Base-by-base conservation (phyloP, 2,113 vertebrate genomes). In the Chroicocephalus ridibundus region DNA sequence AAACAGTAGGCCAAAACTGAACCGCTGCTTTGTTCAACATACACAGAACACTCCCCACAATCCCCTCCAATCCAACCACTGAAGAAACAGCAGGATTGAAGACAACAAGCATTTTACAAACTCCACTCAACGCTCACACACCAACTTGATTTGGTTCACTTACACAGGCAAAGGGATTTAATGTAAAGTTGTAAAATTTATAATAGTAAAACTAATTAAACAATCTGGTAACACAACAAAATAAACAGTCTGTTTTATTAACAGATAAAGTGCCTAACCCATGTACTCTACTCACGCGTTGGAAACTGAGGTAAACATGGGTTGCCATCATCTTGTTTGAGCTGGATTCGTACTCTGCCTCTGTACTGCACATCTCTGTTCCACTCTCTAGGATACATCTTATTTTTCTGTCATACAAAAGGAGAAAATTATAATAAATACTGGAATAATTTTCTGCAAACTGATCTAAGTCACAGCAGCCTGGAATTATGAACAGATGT, bases 361-460 rank as follows among this genome's bases (percentile, higher is more conserved):
- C 98, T 98, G 96, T 99, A 99, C 88, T 99, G 99, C 29, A 97
- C 91, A 13, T 99, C 99, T 93, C 99, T 97, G 97, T 99, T 99
- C 99, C 99, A 99, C 92, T 99, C 99, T 70, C 99, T 98, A 57
- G 99, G 99, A 94, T 99, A 99, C 98, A 99, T 98, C 96, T 99
- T 99, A 96, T 99, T 99, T 98, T 98, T 98, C 94, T 98, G 95
- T 81, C 19, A 95, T 15, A 64, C 40, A 71, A 68, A 82, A 93
- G 9, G 6, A 84, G 11, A 79, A 81, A 81, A 10, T 24, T 72
- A 36, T 11, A 32, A 14, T 10, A 64, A 74, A 26, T 34, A 69
- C 19, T 20, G 22, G 36, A 75, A 58, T n/a, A 38, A n/a, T 38
- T 60, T 70, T 60, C 57, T 85, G 44, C 34, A 52, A 75, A n/a